These are phyloP conservation scores for Yponomeuta sedellus DNA, from an alignment of 2,888 invertebrate species.

Conservation along the genomic window DNA sequence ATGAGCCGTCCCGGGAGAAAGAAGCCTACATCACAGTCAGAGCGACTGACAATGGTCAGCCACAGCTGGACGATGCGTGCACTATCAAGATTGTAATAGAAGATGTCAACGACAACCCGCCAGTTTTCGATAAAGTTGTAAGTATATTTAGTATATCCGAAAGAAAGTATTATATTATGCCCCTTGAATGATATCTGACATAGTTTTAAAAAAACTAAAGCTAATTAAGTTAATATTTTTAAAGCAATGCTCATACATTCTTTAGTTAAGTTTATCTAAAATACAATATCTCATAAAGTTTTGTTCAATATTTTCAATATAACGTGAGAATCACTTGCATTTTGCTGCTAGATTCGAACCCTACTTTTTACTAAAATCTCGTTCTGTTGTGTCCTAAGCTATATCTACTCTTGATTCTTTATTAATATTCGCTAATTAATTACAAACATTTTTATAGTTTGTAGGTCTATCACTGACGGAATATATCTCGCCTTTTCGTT, in stretches of 20 bases:
- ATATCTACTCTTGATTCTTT: background rate
- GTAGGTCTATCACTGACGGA: constrained; percentile 31
- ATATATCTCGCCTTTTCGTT: constrained; percentile 13
- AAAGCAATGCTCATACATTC: no score
- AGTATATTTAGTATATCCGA: constrained; percentile 43
- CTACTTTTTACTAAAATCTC: background rate
- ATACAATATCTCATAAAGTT: background rate
- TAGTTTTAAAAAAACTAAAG: no score
- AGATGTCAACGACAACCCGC: constrained; percentile 95
- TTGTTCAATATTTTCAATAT: no score
- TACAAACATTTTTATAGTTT: constrained; percentile 23
- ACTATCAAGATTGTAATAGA: constrained; percentile 93
- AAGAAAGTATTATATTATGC: background rate
- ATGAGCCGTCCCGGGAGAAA: constrained; percentile 90
- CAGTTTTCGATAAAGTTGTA: constrained; percentile 88
- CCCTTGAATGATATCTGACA: background rate
- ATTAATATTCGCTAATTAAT: constrained; percentile 13
- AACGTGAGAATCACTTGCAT: background rate
- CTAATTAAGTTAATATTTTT: no score
- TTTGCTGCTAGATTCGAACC: constrained; percentile 8
- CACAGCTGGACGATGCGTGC: constrained; percentile 93
- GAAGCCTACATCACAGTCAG: constrained; percentile 91
- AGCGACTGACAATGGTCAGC: constrained; percentile 94
- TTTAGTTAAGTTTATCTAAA: background rate
- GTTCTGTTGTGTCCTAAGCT: background rate